phyloP scores from a whole-genome alignment of 1,140 invertebrate species.

The Drosophila carrolli region DNA sequence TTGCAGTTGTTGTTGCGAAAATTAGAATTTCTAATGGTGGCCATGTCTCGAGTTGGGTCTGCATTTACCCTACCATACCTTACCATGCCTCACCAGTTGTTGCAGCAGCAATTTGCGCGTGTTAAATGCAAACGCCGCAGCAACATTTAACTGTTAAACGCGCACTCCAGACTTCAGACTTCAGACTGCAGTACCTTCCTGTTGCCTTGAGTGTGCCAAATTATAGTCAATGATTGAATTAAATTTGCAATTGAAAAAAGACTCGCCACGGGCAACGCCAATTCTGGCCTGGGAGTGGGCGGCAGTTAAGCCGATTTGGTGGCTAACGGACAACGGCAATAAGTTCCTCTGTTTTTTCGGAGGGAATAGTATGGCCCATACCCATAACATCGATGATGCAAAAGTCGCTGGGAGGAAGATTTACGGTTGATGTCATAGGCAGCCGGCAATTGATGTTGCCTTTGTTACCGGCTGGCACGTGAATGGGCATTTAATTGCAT shows the following conservation, averaged over 20 bases:
- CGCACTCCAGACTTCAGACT: slow-evolving; percentile 24
- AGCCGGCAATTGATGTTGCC: slow-evolving; percentile 29
- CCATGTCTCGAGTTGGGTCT: slow-evolving; percentile 52
- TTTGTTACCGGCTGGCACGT: slow-evolving; percentile 51
- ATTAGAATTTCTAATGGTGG: slow-evolving; percentile 81
- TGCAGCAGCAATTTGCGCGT: slow-evolving; percentile 76
- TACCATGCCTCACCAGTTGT: slow-evolving; percentile 45
- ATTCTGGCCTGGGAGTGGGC: slow-evolving; percentile 48
- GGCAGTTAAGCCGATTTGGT: slow-evolving; percentile 48
- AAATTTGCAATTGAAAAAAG: slow-evolving; percentile 83
- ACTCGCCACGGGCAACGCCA: slow-evolving; percentile 43
- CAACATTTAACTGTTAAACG: slow-evolving; percentile 79
- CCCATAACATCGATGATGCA: slow-evolving; percentile 27
- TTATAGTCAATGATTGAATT: slow-evolving; percentile 82
- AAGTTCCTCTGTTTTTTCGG: slow-evolving; percentile 3
- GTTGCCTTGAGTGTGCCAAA: slow-evolving; percentile 68
- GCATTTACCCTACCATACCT: slow-evolving; percentile 12
- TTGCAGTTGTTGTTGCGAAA: slow-evolving; percentile 46
- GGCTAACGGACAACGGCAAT: slow-evolving; percentile 39
- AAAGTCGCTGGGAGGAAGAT: slow-evolving; percentile 20
- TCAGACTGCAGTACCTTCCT: slow-evolving; percentile 16
- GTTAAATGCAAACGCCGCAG: slow-evolving; percentile 75
- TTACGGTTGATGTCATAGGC: slow-evolving; percentile 63
- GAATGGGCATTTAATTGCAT: slow-evolving; percentile 73
- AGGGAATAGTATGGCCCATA: background rate